Conservation (phyloP, 1,140 invertebrate genomes). For the Drosophila malerkotliana region DNA sequence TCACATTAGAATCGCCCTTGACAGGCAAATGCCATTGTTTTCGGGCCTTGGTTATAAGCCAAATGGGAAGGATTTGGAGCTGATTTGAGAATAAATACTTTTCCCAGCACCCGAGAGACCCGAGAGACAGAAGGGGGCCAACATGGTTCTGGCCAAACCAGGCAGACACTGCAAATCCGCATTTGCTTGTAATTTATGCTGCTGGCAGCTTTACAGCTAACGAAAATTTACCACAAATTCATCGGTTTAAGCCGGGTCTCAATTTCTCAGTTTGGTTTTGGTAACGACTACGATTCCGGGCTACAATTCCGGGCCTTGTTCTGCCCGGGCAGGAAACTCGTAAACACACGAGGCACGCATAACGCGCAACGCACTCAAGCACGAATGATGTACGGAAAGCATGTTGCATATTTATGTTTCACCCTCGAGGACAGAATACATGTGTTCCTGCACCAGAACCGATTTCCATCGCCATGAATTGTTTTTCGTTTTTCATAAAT, state of each 20-base stretch:
- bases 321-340: conserved; percentile 18
- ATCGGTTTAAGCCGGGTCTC: conserved; percentile 25
- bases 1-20: conserved; percentile 16
- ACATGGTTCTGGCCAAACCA: conserved; percentile 12
- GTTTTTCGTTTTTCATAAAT: conserved; percentile 72
- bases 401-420: conserved; percentile 65
- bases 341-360: conserved; percentile 50
- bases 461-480: conserved; percentile 33
- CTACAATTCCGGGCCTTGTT: conserved; percentile 10
- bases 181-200: conserved; percentile 62
- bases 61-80: conserved; percentile 38
- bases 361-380: conserved; percentile 20
- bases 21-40: conserved; percentile 31
- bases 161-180: conserved; percentile 54
- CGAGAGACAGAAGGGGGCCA: conserved; percentile 14
- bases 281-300: not conserved
- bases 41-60: conserved; percentile 38
- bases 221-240: conserved; percentile 26
- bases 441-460: not conserved
- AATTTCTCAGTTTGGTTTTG: conserved; percentile 12
- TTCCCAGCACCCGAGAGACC: conserved; percentile 9
- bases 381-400: conserved; percentile 56
- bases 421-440: not conserved
- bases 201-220: conserved; percentile 22
- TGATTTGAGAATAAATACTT: conserved; percentile 42